Percentiles rank a stretch among this genome's conserved stretches.
Conservation (phyloP, 2,888 invertebrate species). For the Agonopterix heracliana region DNA sequence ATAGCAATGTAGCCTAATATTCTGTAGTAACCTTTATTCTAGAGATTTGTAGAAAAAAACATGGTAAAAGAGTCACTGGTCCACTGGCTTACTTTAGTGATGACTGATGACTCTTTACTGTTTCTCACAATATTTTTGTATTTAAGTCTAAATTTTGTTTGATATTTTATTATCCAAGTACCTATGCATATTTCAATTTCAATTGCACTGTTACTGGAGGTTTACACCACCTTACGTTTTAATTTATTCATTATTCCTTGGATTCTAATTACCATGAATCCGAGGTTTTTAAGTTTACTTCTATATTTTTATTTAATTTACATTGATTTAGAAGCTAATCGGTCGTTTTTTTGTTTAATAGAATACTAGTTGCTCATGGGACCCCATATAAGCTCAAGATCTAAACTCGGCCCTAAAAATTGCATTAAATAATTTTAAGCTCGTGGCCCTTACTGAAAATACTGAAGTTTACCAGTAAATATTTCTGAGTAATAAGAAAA, state of each 20-base stretch:
- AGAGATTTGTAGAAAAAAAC: background rate
- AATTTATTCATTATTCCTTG: background rate
- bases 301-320: too few species aligned
- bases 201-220: background rate
- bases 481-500: too few species aligned
- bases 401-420: too few species aligned
- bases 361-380: too few species aligned
- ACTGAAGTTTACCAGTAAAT: too few species aligned
- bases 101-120: background rate
- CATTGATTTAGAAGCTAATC: too few species aligned
- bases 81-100: background rate
- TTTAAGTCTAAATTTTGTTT: background rate
- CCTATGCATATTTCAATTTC: background rate
- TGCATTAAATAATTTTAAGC: too few species aligned
- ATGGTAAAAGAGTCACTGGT: background rate
- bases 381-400: too few species aligned
- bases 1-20: background rate
- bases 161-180: background rate
- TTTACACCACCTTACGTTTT: background rate
- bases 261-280: too few species aligned
- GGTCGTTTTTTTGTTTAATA: too few species aligned
- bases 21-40: background rate
- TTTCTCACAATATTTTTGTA: too few species aligned
- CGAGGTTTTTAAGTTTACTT: background rate
- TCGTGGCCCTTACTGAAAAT: too few species aligned